A percentile compares a stretch with the other conserved stretches of the same genome.
Evolutionary conservation across 2,888 invertebrate species (phyloP).

Genomic region (Hoplodrina ambigua): DNA sequence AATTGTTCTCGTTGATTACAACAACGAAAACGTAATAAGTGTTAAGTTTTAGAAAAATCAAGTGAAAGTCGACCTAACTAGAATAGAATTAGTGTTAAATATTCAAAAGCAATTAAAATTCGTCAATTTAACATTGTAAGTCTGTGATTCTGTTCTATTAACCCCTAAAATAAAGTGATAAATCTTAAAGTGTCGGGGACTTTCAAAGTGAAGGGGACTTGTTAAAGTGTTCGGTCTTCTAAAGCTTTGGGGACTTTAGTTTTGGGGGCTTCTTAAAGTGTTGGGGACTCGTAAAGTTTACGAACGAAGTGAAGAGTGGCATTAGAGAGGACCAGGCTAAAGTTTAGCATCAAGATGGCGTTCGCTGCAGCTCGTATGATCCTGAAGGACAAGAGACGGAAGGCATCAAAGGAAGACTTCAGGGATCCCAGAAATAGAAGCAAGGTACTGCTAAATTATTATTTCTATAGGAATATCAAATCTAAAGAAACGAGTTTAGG

Average conservation of each 20-base stretch:
- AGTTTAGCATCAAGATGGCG: constrained; percentile 91
- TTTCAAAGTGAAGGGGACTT: not conserved
- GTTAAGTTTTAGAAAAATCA: constrained; percentile 70
- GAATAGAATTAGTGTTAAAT: constrained; percentile 56
- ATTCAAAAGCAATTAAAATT: constrained; percentile 71
- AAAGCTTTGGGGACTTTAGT: constrained; percentile 29
- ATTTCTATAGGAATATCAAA: not conserved
- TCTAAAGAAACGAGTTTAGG: too few relatives aligned
- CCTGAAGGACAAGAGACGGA: constrained; percentile 94
- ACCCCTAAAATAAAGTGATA: constrained; percentile 58
- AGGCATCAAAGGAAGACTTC: constrained; percentile 95
- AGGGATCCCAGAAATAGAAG: constrained; percentile 93
- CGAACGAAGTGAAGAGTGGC: constrained; percentile 65
- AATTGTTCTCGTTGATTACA: constrained; percentile 48
- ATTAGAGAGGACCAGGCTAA: constrained; percentile 60
- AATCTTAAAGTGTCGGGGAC: constrained; percentile 23
- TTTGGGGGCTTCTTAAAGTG: constrained; percentile 11
- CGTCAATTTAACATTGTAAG: constrained; percentile 75
- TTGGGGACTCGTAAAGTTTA: constrained; percentile 27
- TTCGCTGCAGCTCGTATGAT: constrained; percentile 96
- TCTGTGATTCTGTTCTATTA: constrained; percentile 77
- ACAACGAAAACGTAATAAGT: constrained; percentile 79
- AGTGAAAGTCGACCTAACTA: constrained; percentile 53
- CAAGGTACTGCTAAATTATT: constrained; percentile 91
- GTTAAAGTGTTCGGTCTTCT: constrained; percentile 18